Percentiles rank a stretch among this genome's conserved stretches.
phyloP scores from a whole-genome alignment of 1,140 invertebrate species.

The Stegodyphus mimosarum region DNA sequence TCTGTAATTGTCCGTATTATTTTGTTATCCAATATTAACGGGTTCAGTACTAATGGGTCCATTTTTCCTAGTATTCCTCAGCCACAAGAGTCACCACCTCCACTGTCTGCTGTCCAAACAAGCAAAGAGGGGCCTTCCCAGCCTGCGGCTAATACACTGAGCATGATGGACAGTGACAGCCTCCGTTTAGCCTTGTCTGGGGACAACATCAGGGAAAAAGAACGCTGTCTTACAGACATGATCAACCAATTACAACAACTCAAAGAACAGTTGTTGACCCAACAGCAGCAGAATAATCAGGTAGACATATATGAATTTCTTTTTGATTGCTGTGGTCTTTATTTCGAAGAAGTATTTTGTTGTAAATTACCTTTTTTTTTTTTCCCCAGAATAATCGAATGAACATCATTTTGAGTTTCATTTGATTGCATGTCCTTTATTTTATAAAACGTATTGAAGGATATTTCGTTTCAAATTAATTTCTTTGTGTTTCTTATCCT shows the following conservation, averaged over 20 bases:
- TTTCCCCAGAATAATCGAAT: too few relatives aligned
- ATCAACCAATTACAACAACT: constrained; percentile 84
- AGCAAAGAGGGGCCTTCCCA: constrained; percentile 8
- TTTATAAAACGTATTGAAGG: not conserved
- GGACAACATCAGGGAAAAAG: constrained; percentile 74
- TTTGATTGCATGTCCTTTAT: not conserved
- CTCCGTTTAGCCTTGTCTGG: constrained; percentile 74
- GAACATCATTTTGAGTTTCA: too few relatives aligned
- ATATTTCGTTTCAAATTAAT: not conserved
- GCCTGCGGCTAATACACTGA: not conserved
- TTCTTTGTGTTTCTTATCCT: too few relatives aligned
- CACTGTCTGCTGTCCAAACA: not conserved
- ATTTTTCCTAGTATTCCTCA: not conserved
- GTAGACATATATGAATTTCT: constrained; percentile 33
- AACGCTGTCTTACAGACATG: constrained; percentile 83
- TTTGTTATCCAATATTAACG: too few relatives aligned
- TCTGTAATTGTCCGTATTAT: too few relatives aligned
- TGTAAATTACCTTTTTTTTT: too few relatives aligned
- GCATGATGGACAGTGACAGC: constrained; percentile 50
- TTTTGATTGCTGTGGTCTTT: not conserved
- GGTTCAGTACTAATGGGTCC: too few relatives aligned
- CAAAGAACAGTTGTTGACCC: constrained; percentile 79
- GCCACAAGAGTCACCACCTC: not conserved
- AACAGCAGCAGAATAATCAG: constrained; percentile 69
- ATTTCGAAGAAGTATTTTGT: not conserved